Percentiles rank a stretch among this genome's conserved stretches.
These are phyloP conservation scores for Anolis carolinensis DNA, from an alignment of 2,113 vertebrate species.

Conservation along the genomic window DNA sequence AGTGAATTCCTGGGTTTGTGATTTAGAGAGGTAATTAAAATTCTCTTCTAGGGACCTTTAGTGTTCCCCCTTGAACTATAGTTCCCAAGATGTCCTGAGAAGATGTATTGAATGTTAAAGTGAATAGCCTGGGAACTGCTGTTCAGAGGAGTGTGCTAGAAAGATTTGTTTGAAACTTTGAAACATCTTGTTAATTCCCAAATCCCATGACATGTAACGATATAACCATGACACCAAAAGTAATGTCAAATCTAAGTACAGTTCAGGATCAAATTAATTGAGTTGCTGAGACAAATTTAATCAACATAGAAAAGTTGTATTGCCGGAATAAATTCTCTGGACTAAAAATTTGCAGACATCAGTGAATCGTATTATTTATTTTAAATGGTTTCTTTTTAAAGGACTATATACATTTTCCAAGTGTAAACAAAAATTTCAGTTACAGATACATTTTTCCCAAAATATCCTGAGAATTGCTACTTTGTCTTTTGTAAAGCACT, in stretches of 20 bases:
- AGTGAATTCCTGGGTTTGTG: too few relatives aligned
- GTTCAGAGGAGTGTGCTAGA: too few relatives aligned
- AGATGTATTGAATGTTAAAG: too few relatives aligned
- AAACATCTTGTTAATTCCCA: background rate
- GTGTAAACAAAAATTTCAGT: background rate
- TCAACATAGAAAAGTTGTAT: background rate
- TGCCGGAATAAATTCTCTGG: background rate
- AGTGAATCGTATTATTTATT: background rate
- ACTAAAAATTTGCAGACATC: background rate
- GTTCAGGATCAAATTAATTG: background rate
- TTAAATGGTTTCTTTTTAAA: background rate
- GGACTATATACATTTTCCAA: background rate
- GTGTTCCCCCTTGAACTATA: too few relatives aligned
- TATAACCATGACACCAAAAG: too few relatives aligned
- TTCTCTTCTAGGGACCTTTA: too few relatives aligned
- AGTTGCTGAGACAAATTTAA: background rate
- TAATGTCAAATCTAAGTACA: background rate
- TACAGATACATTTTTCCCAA: background rate
- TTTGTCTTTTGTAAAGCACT: background rate
- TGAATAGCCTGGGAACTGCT: too few relatives aligned
- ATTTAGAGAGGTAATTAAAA: too few relatives aligned
- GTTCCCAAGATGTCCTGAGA: too few relatives aligned
- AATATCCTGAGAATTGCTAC: background rate
- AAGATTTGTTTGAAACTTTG: too few relatives aligned
- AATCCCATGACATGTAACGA: background rate